Percentiles rank a stretch among this genome's conserved stretches.
Evolutionary conservation across 2,797 vertebrate species (phyloP).

Genomic region (Amniataba percoides): DNA sequence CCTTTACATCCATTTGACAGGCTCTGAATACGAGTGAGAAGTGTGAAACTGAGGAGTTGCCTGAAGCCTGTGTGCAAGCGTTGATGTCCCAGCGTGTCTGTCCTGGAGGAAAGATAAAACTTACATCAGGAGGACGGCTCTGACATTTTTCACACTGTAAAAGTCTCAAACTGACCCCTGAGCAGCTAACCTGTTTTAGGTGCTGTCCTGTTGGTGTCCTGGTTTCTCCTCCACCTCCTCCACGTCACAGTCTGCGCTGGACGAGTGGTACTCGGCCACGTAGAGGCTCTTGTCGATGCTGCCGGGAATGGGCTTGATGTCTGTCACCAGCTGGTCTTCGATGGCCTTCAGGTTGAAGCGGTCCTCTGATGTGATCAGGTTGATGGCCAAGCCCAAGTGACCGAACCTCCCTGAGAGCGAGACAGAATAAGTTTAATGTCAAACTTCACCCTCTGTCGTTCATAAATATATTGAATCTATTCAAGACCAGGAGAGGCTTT

Average conservation of each 20-base stretch:
- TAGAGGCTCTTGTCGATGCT: constrained; percentile 89
- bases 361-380: constrained; percentile 89
- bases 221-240: constrained; percentile 76
- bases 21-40: constrained; percentile 55
- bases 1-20: constrained; percentile 53
- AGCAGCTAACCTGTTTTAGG: constrained; percentile 68
- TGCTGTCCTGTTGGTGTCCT: constrained; percentile 66
- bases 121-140: constrained; percentile 26
- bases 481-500: not conserved
- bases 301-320: constrained; percentile 89
- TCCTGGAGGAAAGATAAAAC: constrained; percentile 57
- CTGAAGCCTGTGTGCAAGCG: constrained; percentile 73
- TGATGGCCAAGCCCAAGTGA: constrained; percentile 88
- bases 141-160: no score
- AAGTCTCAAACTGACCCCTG: not conserved
- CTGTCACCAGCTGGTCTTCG: constrained; percentile 88
- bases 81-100: constrained; percentile 68
- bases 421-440: constrained; percentile 44
- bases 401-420: constrained; percentile 83
- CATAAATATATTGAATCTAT: not conserved
- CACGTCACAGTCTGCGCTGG: constrained; percentile 76
- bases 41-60: constrained; percentile 63
- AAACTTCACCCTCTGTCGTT: no score
- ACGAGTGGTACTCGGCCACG: constrained; percentile 86
- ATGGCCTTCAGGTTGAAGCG: constrained; percentile 89